A percentile compares a stretch with the other conserved stretches of the same genome.
Conservation (phyloP, 1,140 invertebrate genomes). For the Drosophila nikananu region DNA sequence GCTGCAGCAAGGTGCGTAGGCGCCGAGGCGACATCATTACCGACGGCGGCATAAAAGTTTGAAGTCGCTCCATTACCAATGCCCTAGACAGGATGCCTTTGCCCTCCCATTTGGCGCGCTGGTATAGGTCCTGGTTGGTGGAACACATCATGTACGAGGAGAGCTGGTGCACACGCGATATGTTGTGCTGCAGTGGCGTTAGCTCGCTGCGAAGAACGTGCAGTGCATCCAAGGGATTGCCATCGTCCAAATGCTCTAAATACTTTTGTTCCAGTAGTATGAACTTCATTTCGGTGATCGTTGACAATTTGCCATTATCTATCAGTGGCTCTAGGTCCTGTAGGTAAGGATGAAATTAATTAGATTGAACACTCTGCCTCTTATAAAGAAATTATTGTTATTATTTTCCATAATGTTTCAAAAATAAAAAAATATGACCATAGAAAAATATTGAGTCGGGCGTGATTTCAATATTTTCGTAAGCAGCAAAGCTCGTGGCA, state of each 20-base stretch:
- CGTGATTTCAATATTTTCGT: background rate
- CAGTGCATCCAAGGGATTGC: conserved; percentile 95
- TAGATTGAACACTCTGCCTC: too few species aligned
- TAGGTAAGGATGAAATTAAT: background rate
- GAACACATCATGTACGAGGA: conserved; percentile 97
- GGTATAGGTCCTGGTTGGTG: conserved; percentile 86
- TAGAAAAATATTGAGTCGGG: background rate
- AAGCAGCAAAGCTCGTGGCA: background rate
- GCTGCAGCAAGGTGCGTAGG: conserved; percentile 93
- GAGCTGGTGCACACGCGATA: conserved; percentile 96
- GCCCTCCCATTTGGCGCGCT: conserved; percentile 90
- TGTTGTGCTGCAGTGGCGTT: conserved; percentile 97
- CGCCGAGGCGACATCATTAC: conserved; percentile 97
- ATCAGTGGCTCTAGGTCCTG: conserved; percentile 82
- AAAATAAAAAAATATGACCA: too few species aligned
- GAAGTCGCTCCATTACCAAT: conserved; percentile 94
- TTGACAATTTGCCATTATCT: conserved; percentile 81
- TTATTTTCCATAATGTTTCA: too few species aligned
- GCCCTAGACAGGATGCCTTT: conserved; percentile 92
- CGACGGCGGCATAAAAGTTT: conserved; percentile 95
- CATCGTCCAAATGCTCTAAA: conserved; percentile 97
- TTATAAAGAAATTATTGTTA: too few species aligned
- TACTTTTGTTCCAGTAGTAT: conserved; percentile 98
- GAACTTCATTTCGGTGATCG: conserved; percentile 95
- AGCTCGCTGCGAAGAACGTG: conserved; percentile 97